Percentiles rank a stretch among this genome's conserved stretches.
phyloP scores from a whole-genome alignment of 2,113 vertebrate species.

The Acrocephalus arundinaceus region DNA sequence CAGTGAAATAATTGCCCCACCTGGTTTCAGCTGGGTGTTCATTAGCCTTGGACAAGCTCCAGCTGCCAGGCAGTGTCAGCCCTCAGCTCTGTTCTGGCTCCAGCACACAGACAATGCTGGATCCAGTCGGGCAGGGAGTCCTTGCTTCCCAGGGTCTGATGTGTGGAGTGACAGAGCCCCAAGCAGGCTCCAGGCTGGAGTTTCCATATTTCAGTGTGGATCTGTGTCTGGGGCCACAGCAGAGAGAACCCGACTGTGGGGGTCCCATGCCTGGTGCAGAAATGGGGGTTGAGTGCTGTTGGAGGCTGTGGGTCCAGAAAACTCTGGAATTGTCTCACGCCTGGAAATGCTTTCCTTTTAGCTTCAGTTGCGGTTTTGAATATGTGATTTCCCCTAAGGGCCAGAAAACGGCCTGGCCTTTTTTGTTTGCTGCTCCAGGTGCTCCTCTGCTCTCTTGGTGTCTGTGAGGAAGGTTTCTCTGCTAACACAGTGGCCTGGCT shows the following conservation, averaged over 20 bases:
- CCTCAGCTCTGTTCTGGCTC: not conserved
- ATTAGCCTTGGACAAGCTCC: rapidly evolving
- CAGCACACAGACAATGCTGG: rapidly evolving
- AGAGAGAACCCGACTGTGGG: rapidly evolving
- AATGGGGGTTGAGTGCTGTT: no score
- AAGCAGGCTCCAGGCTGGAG: not conserved
- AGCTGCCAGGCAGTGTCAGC: not conserved
- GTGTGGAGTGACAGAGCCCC: not conserved
- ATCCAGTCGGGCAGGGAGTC: not conserved
- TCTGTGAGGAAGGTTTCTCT: not conserved
- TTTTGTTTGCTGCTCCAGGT: not conserved
- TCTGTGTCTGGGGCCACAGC: not conserved
- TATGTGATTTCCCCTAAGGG: rapidly evolving
- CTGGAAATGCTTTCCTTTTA: not conserved
- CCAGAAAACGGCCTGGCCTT: not conserved
- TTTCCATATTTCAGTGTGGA: not conserved
- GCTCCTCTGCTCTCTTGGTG: not conserved
- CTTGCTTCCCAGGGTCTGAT: rapidly evolving
- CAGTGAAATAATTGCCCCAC: not conserved
- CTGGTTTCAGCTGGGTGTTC: not conserved
- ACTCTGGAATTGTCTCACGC: not conserved
- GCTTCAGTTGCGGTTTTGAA: not conserved
- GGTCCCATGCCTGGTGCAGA: not conserved
- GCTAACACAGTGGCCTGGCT: not conserved
- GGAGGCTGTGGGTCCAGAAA: not conserved